A percentile compares a stretch with the other conserved stretches of the same genome.
These are phyloP conservation scores for Latrodectus hesperus DNA, from an alignment of 2,888 invertebrate genomes.

Conservation along the genomic window DNA sequence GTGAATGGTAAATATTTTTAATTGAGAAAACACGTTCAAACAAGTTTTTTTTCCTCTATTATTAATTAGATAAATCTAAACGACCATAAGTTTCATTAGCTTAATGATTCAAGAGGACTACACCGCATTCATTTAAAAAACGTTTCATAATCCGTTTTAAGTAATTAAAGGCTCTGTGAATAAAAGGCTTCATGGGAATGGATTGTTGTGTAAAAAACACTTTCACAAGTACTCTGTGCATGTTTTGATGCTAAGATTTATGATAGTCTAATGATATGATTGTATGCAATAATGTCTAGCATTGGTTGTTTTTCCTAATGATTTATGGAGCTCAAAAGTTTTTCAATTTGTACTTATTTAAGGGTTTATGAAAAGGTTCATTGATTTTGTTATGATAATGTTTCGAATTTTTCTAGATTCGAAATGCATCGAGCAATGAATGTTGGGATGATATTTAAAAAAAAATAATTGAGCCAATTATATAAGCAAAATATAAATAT, in stretches of 20 bases:
- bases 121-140: conserved; percentile 14
- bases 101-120: conserved; percentile 45
- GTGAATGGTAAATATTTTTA: neutral
- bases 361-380: neutral
- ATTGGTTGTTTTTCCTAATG: neutral
- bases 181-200: conserved; percentile 12
- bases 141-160: conserved; percentile 46
- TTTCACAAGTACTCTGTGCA: no score
- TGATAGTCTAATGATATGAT: no score
- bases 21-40: neutral
- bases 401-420: neutral
- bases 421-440: no score
- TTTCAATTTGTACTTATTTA: neutral
- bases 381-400: neutral
- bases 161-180: conserved; percentile 58
- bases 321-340: neutral
- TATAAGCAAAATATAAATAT: no score
- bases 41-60: neutral
- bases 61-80: conserved; percentile 44
- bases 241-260: neutral
- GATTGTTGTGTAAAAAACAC: no score
- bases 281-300: no score
- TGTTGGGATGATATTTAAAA: no score
- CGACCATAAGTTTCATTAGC: conserved; percentile 41
- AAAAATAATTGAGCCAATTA: no score